Evolutionary conservation across 2,888 invertebrate species (phyloP).

Genomic region (Bedellia somnulentella): DNA sequence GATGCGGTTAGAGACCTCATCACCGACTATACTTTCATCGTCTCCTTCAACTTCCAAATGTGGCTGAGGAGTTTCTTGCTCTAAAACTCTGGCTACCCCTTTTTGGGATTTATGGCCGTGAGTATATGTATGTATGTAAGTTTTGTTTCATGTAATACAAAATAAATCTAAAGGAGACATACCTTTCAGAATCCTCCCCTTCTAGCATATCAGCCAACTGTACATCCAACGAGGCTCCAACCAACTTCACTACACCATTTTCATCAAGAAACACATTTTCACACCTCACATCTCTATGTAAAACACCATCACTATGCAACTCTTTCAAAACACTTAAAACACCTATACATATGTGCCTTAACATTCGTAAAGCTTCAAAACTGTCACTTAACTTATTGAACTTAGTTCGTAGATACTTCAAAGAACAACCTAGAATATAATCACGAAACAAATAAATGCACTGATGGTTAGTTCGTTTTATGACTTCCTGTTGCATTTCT

Average conservation of each 20-base stretch:
- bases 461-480: slow-evolving; percentile 22
- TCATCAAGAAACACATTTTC: slow-evolving; percentile 74
- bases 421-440: slow-evolving; percentile 57
- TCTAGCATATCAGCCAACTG: slow-evolving; percentile 68
- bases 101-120: too few relatives aligned
- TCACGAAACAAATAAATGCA: slow-evolving; percentile 73
- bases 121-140: too few relatives aligned
- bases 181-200: too few relatives aligned
- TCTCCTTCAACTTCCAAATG: too few relatives aligned
- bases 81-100: too few relatives aligned
- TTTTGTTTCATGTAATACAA: too few relatives aligned
- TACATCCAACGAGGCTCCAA: slow-evolving; percentile 72
- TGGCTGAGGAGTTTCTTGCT: too few relatives aligned
- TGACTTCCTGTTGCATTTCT: slow-evolving; percentile 64
- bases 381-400: slow-evolving; percentile 24
- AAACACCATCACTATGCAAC: slow-evolving; percentile 78
- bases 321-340: slow-evolving; percentile 75
- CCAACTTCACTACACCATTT: slow-evolving; percentile 60
- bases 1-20: too few relatives aligned
- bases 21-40: too few relatives aligned
- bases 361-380: slow-evolving; percentile 30
- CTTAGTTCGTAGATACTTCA: slow-evolving; percentile 25
- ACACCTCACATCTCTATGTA: slow-evolving; percentile 80
- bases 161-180: too few relatives aligned
- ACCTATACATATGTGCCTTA: slow-evolving; percentile 70